These are phyloP conservation scores for Spilogale gracilis DNA, from an alignment of 2,113 vertebrate genomes.

Conservation along the genomic window DNA sequence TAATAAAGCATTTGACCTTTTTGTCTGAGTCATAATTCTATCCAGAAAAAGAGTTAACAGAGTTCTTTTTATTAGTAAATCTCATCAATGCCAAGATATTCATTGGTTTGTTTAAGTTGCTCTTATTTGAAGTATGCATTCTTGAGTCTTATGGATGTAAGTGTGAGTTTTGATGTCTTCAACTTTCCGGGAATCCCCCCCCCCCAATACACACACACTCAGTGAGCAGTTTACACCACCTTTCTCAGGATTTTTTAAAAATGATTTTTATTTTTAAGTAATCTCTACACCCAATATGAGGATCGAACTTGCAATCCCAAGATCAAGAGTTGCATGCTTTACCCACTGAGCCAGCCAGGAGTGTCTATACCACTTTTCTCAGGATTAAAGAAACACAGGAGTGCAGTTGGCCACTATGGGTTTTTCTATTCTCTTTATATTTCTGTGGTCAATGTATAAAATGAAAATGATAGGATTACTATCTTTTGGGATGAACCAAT, in stretches of 20 bases:
- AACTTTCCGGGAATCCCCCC: neutral
- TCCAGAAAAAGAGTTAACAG: slow-evolving; percentile 42
- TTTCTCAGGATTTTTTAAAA: neutral
- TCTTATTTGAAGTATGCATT: slow-evolving; percentile 44
- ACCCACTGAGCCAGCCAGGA: neutral
- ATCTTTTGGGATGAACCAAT: neutral
- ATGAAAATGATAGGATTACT: neutral
- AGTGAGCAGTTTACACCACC: neutral
- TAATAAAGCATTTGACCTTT: slow-evolving; percentile 58
- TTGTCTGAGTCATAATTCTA: slow-evolving; percentile 60
- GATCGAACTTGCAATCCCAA: neutral
- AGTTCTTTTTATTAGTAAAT: slow-evolving; percentile 59
- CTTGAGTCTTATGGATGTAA: neutral
- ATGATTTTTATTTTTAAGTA: neutral
- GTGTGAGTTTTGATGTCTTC: neutral
- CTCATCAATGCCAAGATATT: slow-evolving; percentile 47
- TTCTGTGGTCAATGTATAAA: neutral
- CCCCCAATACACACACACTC: neutral
- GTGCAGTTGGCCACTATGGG: neutral
- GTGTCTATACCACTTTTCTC: neutral
- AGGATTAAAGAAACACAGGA: neutral
- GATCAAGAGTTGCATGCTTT: neutral
- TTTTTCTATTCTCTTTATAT: neutral
- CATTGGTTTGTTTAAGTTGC: slow-evolving; percentile 19
- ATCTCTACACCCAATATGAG: neutral